Base-by-base conservation (phyloP, 2,888 invertebrate genomes). In the Apoda limacodes region DNA sequence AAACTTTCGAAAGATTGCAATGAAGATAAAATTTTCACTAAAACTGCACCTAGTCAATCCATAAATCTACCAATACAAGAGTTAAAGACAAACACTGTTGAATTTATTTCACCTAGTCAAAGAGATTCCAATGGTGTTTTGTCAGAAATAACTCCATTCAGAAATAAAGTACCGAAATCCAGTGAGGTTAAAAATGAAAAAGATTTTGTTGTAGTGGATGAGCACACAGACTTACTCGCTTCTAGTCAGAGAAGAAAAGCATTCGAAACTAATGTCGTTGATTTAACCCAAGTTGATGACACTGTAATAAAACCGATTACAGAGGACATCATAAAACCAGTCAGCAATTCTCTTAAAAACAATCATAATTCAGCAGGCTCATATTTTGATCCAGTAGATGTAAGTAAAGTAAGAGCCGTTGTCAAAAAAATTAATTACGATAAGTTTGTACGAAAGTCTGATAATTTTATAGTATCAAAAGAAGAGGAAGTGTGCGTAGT, bases 1-100 rank as follows among this genome's bases (percentile, higher is more conserved):
- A 53, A 53, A 37, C 41, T 74, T 22, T 41, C 41, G 23, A 48
- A 45, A 39, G 37, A 45, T 11, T 51, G 7, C 22, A 28, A 24
- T 25, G 21, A 30, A 25, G 24, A 23, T 22, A 34, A 30, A 21
- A 11, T 31, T 40, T n/a, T n/a, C n/a, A n/a, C n/a, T n/a, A n/a
- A n/a, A n/a, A n/a, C n/a, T n/a, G n/a, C n/a, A n/a, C n/a, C n/a
- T n/a, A n/a, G n/a, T n/a, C n/a, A n/a, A n/a, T n/a, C n/a, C n/a
- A n/a, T n/a, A n/a, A n/a, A n/a, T n/a, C n/a, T n/a, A n/a, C n/a
- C n/a, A n/a, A n/a, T n/a, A n/a, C n/a, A n/a, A n/a, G 17, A 17
- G 7, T 6, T 6, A 6, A 7, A 6, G 7, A 17, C 17, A 7
- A 17, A 17, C 17, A n/a, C n/a, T n/a, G n/a, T n/a, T n/a, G n/a